Base-by-base conservation (phyloP, 1,140 invertebrate species). In the Elysia chlorotica region DNA sequence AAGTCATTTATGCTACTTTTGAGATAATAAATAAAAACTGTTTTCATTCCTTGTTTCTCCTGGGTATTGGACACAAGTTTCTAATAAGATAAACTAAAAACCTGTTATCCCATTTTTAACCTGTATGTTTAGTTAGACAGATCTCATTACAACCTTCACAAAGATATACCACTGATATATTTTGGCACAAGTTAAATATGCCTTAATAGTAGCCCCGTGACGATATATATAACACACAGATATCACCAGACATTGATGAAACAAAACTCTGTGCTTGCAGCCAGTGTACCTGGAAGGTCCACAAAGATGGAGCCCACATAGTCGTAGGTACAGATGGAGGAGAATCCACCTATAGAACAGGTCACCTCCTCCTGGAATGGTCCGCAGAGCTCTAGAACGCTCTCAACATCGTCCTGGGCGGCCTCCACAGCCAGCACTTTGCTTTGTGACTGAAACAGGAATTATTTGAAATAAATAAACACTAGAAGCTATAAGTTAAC, bases 261-360 rank as follows among this genome's bases (percentile, higher is more conserved):
- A n/a, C n/a, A n/a, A n/a, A n/a, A n/a, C n/a, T n/a, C n/a, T n/a
- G n/a, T n/a, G 28, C 17, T 59, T 59, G 6, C 56, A 17, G 19
- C 10, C 41, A 59, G 25, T 30, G 6, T 37, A 71, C 69, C 69
- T 31, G 69, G 59, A 1, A 71, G 38, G 25, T 71, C 57, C 25
- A 71, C 21, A 53, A 62, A 30, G 6, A 71, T 2, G 3, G 48
- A 33, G 17, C 10, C 25, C 1, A 62, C 28, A 17, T 31, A 37
- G 33, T 71, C 69, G n/a, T 62, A 63, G 1, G 69, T 71, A 53
- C 69, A 71, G 0, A 71, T 14, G 25, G 69, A 62, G 2, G 69
- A 62, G 25, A 62, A 71, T 2, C 69, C 69, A 23, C 37, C 69
- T 48, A 71, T 38, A 53, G 57, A 62, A 48, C 69, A 71, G 4